Percentiles rank a stretch among this genome's conserved stretches.
phyloP scores from a whole-genome alignment of 2,888 invertebrate genomes.

The Biston stratarius region DNA sequence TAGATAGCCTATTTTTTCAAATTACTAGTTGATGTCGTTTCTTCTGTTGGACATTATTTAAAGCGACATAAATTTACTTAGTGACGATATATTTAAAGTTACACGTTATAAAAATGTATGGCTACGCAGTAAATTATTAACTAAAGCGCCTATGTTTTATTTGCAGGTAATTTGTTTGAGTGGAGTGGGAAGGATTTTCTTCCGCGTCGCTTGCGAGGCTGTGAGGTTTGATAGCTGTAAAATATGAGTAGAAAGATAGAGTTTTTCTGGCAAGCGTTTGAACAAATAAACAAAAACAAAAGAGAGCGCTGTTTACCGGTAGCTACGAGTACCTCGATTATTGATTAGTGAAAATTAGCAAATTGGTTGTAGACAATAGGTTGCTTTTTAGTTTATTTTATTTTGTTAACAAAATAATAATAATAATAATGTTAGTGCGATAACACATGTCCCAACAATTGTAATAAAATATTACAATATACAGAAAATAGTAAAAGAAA shows the following conservation, averaged over 20 bases:
- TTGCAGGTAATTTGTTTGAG: slow-evolving; percentile 60
- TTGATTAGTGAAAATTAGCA: background rate
- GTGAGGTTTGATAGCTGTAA: slow-evolving; percentile 52
- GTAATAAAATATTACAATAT: too few species aligned
- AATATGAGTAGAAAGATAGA: slow-evolving; percentile 51
- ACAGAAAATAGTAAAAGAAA: too few species aligned
- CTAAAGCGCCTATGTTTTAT: slow-evolving; percentile 50
- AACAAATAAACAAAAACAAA: slow-evolving; percentile 13
- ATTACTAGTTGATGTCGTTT: slow-evolving; percentile 23
- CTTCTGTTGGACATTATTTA: slow-evolving; percentile 42
- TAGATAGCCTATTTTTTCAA: slow-evolving; percentile 28
- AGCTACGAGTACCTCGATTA: background rate
- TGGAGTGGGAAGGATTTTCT: slow-evolving; percentile 40
- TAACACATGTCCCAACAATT: too few species aligned
- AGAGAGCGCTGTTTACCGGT: background rate
- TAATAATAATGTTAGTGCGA: too few species aligned
- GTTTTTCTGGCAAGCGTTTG: slow-evolving; percentile 54
- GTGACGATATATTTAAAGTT: slow-evolving; percentile 39
- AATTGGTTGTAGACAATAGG: background rate
- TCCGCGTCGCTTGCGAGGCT: slow-evolving; percentile 48
- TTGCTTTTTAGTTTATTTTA: too few species aligned
- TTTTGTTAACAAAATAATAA: background rate
- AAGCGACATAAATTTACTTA: slow-evolving; percentile 31
- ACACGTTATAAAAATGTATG: slow-evolving; percentile 41
- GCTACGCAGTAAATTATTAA: slow-evolving; percentile 34